Evolutionary conservation across 2,888 invertebrate genomes (phyloP), one percentile per base, ranked within the genome.

Genomic region (Exocentrus adspersus): DNA sequence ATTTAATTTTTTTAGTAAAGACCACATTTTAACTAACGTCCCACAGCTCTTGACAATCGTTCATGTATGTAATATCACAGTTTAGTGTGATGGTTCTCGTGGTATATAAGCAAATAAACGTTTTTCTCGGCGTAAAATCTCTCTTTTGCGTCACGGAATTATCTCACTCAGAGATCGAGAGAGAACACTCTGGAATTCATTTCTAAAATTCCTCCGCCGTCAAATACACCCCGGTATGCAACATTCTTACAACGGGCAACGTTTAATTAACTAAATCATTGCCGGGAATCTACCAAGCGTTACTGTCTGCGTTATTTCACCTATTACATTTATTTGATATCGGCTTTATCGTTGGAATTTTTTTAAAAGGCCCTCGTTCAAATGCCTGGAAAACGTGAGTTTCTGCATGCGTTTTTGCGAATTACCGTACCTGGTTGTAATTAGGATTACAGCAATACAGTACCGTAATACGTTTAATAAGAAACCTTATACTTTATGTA

Each of bases 181-280:
- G 64, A 65, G 67, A 72, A 70, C 71, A 71, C 61, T 69, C 65
- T 64, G 69, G 70, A 69, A 70, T 70, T 69, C 71, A 70, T 70
- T 74, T 72, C 69, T 69, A 65, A 70, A 69, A 74, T 72, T 74
- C 71, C 71, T 66, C 14, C 66, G 61, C 60, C 64, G 72, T 70
- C 70, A 70, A 68, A 69, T 65, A 62, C 65, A 66, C 65, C 68
- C 71, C 62, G 72, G 69, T 68, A 72, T 70, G 72, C 70, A 70
- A 68, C 71, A 68, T 69, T 69, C 72, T 70, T 70, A 68, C 70
- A 70, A 67, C 64, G 65, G 54, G 52, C 68, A n/a, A 67, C 68
- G 59, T 72, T 74, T 74, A 73, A 73, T 73, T 73, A 73, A 71
- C 68, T 69, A 64, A 72, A 73, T 73, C 73, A 71, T 72, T 68